Conservation (phyloP, 2,113 vertebrate genomes). For the Neolamprologus ventralis region DNA sequence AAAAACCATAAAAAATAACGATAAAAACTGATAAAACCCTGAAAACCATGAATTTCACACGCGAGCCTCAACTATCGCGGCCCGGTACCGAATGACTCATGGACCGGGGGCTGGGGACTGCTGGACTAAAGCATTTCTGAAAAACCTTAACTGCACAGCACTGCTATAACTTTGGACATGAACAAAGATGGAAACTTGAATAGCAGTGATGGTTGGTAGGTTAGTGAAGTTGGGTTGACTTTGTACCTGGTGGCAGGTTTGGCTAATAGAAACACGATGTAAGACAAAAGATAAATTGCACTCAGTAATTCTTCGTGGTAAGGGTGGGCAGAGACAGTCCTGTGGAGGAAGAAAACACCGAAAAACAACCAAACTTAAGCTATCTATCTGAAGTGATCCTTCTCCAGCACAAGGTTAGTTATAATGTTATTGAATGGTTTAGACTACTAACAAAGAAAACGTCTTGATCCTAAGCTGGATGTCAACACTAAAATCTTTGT, state of each 20-base stretch:
- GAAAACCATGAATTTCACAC: background rate
- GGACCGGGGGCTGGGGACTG: background rate
- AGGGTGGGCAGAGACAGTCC: background rate
- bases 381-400: background rate
- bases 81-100: rapidly evolving
- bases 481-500: background rate
- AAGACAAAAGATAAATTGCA: background rate
- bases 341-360: background rate
- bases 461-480: background rate
- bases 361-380: background rate
- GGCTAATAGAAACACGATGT: background rate
- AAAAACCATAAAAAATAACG: rapidly evolving
- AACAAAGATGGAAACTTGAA: background rate
- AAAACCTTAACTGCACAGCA: background rate
- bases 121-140: background rate
- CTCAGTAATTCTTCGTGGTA: rapidly evolving
- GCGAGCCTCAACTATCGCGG: rapidly evolving
- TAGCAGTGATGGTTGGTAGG: background rate
- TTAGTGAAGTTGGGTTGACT: background rate
- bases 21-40: rapidly evolving
- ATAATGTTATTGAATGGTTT: background rate
- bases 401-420: background rate
- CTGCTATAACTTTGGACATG: background rate
- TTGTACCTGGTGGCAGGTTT: background rate
- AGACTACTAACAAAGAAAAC: background rate